Base-by-base conservation (phyloP, 2,113 vertebrate genomes). In the Casuarius casuarius region DNA sequence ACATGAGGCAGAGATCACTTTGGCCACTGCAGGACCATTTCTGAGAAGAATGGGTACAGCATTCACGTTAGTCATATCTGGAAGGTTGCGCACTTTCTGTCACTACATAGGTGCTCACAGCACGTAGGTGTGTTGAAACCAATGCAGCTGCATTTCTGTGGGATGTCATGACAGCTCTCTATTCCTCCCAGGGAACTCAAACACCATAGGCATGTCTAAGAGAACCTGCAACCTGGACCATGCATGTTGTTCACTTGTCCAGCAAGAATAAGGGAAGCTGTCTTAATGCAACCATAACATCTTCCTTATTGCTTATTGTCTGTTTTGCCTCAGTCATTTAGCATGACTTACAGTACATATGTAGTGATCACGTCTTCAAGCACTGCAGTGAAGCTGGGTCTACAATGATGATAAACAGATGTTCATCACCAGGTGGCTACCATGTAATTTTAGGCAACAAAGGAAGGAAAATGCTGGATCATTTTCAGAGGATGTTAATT, bases 91-190 rank as follows among this genome's bases (percentile, higher is more conserved):
- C 7, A 3, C 29, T 80, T 79, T 66, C 44, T 46, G 38, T 63
- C 22, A 63, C 29, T 2, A 20, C 40, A 29, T 29, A 48, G 26
- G 12, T 33, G 54, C 67, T 79, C 67, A 73, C 31, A 65, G 76
- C 13, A 10, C 0, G 9, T 9, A 16, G 78, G 25, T 2, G 0
- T 29, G 62, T 74, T 52, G 63, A 44, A 76, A 52, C 3, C 65
- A 54, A 83, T 8, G 46, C 22, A 63, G 44, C 25, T 70, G 61
- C 38, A 28, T 83, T 63, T 87, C 28, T 51, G 42, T 0, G 0
- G 72, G 77, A 46, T 52, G 61, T n/a, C 44, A 12, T 6, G 12
- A 29, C 33, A 90, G 29, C 38, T 16, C 8, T 40, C 35, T 83
- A 21, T 74, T 70, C 49, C 52, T 35, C 66, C 61, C 35, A 70